Conservation (phyloP, 2,888 invertebrate species). For the Microplitis deprimator region DNA sequence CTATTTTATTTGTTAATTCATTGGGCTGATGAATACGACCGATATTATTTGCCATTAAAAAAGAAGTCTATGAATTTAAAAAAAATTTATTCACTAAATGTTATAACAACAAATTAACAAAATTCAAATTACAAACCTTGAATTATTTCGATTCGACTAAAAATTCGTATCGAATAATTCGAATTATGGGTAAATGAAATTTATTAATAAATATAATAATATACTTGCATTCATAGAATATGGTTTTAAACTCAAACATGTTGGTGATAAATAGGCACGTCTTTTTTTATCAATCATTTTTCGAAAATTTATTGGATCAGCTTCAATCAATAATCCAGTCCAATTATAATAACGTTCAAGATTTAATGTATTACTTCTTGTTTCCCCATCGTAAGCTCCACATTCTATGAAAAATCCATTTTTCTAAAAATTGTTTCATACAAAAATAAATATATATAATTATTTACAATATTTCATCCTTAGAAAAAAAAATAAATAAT, state of each 20-base stretch:
- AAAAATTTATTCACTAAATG: no score
- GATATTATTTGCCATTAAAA: constrained; percentile 70
- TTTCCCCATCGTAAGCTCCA: constrained; percentile 75
- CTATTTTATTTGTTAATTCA: constrained; percentile 31
- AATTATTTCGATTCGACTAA: no score
- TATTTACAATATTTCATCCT: not conserved
- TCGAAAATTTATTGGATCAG: constrained; percentile 72
- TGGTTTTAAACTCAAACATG: constrained; percentile 70
- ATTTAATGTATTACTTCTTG: constrained; percentile 73
- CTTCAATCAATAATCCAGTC: constrained; percentile 73
- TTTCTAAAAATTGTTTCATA: constrained; percentile 57
- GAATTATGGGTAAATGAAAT: no score
- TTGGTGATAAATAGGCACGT: constrained; percentile 71
- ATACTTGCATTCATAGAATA: constrained; percentile 68
- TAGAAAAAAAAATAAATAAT: not conserved
- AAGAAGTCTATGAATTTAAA: constrained; percentile 62
- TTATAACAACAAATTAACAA: no score
- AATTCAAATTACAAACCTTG: no score
- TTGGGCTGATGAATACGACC: constrained; percentile 66
- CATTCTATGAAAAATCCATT: constrained; percentile 75
- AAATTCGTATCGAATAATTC: no score
- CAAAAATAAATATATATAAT: constrained; percentile 14
- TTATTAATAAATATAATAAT: not conserved
- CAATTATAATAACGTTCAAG: constrained; percentile 72
- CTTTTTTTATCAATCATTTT: constrained; percentile 70